phyloP scores from a whole-genome alignment of 2,113 vertebrate genomes.

The Psophia crepitans region DNA sequence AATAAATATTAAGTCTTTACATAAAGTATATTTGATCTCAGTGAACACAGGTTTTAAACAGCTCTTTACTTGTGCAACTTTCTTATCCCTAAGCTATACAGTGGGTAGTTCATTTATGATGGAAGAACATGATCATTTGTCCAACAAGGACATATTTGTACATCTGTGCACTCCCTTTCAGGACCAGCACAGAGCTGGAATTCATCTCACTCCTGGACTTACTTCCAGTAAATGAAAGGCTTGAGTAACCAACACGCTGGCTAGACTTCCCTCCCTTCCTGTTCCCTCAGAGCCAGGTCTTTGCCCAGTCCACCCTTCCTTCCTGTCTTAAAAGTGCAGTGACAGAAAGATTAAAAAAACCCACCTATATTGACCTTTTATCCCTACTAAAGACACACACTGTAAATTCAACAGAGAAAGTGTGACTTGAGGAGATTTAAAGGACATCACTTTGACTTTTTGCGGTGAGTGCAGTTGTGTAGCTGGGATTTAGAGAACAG shows the following conservation, averaged over 20 bases:
- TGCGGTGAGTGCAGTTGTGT: not conserved
- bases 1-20: slow-evolving; percentile 71
- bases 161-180: slow-evolving; percentile 76
- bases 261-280: slow-evolving; percentile 92
- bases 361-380: slow-evolving; percentile 50
- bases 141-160: slow-evolving; percentile 88
- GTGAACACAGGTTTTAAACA: slow-evolving; percentile 65
- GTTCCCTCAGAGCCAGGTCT: slow-evolving; percentile 78
- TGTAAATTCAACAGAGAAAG: slow-evolving; percentile 21
- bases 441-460: slow-evolving; percentile 23
- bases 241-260: slow-evolving; percentile 76
- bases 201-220: slow-evolving; percentile 82
- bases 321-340: slow-evolving; percentile 77
- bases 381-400: slow-evolving; percentile 9
- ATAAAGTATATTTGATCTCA: slow-evolving; percentile 66
- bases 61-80: slow-evolving; percentile 66
- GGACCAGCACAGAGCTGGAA: slow-evolving; percentile 85
- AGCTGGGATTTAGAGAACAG: not conserved
- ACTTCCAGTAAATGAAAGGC: slow-evolving; percentile 84
- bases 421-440: not conserved
- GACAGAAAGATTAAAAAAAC: slow-evolving; percentile 55
- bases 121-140: slow-evolving; percentile 80
- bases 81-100: slow-evolving; percentile 73
- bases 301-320: slow-evolving; percentile 84
- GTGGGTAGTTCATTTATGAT: slow-evolving; percentile 78